Evolutionary conservation across 2,888 invertebrate genomes (phyloP).

Genomic region (Trypoxylon attenuatum): DNA sequence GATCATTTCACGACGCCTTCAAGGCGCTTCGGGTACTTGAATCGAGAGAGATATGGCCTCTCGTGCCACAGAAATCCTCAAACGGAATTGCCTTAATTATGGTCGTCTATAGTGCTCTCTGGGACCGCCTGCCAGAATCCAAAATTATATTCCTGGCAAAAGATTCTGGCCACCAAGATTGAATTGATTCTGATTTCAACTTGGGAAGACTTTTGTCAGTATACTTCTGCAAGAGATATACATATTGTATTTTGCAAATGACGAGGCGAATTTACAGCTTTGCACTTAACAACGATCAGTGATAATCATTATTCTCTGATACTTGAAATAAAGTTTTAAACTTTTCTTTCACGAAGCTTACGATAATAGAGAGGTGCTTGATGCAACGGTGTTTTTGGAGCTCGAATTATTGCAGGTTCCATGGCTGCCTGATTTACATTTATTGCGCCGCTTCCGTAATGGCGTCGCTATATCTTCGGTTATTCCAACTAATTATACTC

Average conservation of each 20-base stretch:
- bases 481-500: slow-evolving; percentile 72
- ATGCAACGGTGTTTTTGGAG: slow-evolving; percentile 69
- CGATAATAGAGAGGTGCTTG: slow-evolving; percentile 69
- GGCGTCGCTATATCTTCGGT: slow-evolving; percentile 70
- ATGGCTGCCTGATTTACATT: slow-evolving; percentile 72
- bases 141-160: too few species aligned
- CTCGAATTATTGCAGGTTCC: slow-evolving; percentile 71
- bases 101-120: too few species aligned
- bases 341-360: slow-evolving; percentile 16
- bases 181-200: too few species aligned
- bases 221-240: too few species aligned
- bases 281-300: slow-evolving; percentile 29
- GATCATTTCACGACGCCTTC: slow-evolving; percentile 16
- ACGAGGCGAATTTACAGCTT: too few species aligned
- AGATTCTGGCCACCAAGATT: too few species aligned
- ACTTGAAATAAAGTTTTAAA: slow-evolving; percentile 31
- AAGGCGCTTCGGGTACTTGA: slow-evolving; percentile 17
- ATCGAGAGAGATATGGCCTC: too few species aligned
- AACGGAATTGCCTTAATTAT: slow-evolving; percentile 22
- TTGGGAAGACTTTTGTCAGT: too few species aligned
- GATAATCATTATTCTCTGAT: slow-evolving; percentile 39
- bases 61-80: neutral
- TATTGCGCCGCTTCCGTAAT: slow-evolving; percentile 71
- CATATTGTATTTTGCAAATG: too few species aligned
- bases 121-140: too few species aligned